A percentile compares a stretch with the other conserved stretches of the same genome.
Evolutionary conservation across 1,140 invertebrate species (phyloP).

Genomic region (Drosophila rhopaloa): DNA sequence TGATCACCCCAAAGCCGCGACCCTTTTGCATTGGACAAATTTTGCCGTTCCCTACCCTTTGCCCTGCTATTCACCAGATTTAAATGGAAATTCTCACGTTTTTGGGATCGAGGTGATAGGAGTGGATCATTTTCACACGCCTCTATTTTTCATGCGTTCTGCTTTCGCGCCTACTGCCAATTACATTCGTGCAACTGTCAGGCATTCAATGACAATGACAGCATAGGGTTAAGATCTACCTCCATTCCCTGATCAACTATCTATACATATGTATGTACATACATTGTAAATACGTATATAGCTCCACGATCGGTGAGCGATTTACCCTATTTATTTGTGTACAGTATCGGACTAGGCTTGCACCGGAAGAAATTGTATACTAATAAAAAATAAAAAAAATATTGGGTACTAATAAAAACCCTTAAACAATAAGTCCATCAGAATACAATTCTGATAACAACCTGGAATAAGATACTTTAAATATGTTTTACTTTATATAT

Average conservation of each 20-base stretch:
- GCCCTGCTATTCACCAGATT: constrained; percentile 14
- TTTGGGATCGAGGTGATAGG: constrained; percentile 19
- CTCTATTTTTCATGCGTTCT: constrained; percentile 63
- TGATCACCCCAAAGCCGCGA: constrained; percentile 29
- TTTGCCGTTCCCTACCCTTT: background rate
- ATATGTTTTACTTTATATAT: too few relatives aligned
- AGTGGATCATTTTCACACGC: constrained; percentile 61
- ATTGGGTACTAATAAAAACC: too few relatives aligned
- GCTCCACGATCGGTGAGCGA: constrained; percentile 25
- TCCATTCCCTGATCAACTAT: background rate
- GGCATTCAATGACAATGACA: constrained; percentile 60
- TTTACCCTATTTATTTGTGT: constrained; percentile 14
- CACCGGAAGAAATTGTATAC: constrained; percentile 11
- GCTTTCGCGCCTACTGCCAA: constrained; percentile 62
- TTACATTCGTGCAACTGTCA: constrained; percentile 63
- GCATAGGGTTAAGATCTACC: constrained; percentile 39
- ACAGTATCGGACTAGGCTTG: constrained; percentile 10
- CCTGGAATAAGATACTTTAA: too few relatives aligned
- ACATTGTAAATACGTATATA: background rate
- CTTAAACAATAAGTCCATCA: too few relatives aligned
- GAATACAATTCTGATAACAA: too few relatives aligned
- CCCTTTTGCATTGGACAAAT: constrained; percentile 10
- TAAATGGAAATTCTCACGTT: constrained; percentile 48
- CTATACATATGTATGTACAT: background rate
- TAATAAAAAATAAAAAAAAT: too few relatives aligned